These are phyloP conservation scores for Steinernema carpocapsae DNA, from an alignment of 2,888 invertebrate species.

Conservation along the genomic window DNA sequence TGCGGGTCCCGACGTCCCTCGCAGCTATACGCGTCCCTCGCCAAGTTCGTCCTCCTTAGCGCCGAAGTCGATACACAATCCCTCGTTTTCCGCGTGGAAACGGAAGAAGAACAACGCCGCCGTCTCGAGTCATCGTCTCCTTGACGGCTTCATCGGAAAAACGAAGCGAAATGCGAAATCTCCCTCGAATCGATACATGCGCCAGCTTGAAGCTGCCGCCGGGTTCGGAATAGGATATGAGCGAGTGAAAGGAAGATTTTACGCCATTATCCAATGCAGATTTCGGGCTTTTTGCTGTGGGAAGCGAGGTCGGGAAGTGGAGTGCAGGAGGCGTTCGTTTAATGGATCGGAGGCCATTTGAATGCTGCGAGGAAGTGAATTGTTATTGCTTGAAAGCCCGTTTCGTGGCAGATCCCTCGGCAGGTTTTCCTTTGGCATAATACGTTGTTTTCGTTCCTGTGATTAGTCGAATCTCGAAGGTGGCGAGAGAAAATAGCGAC, in stretches of 20 bases:
- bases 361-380: too few species aligned
- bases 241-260: background rate
- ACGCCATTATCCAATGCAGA: constrained; percentile 4
- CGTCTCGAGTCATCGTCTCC: background rate
- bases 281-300: background rate
- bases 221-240: background rate
- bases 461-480: too few species aligned
- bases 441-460: too few species aligned
- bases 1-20: background rate
- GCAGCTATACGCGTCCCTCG: background rate
- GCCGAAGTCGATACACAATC: constrained; percentile 2
- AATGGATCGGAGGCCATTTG: too few species aligned
- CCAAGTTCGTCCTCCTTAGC: background rate
- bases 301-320: background rate
- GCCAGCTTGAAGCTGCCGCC: background rate
- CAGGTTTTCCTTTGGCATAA: too few species aligned
- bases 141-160: constrained; percentile 1
- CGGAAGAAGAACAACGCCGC: background rate
- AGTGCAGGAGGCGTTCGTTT: background rate
- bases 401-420: too few species aligned
- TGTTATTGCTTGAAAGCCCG: too few species aligned
- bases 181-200: constrained; percentile 14
- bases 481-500: too few species aligned
- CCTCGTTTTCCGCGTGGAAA: background rate
- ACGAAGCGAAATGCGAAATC: background rate